These are phyloP conservation scores for Hydrophis major DNA, from an alignment of 2,797 vertebrate species.

Conservation along the genomic window DNA sequence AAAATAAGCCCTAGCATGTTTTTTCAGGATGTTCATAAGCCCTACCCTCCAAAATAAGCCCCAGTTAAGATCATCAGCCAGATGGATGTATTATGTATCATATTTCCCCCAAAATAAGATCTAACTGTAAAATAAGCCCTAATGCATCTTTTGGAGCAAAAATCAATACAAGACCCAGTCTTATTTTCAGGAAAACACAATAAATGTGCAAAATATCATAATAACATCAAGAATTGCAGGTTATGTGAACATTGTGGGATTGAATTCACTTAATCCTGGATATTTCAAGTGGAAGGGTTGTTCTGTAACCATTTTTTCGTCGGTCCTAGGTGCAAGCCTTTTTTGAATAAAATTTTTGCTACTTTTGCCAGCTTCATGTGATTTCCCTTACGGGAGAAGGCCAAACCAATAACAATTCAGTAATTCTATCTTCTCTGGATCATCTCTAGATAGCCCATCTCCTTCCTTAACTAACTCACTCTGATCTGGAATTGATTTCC, in stretches of 20 bases:
- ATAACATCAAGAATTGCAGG: neutral
- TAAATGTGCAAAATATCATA: neutral
- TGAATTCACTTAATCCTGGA: neutral
- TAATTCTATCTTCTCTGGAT: neutral
- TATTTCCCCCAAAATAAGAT: no score
- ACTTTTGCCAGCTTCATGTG: neutral
- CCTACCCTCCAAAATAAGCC: no score
- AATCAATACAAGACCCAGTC: no score
- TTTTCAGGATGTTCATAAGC: no score
- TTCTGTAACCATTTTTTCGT: neutral
- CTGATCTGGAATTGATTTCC: no score
- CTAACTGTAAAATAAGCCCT: no score
- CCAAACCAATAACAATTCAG: neutral
- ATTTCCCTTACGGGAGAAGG: neutral
- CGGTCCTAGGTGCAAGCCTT: neutral
- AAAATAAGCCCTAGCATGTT: no score
- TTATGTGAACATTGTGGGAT: neutral
- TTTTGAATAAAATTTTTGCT: neutral
- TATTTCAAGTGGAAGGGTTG: neutral
- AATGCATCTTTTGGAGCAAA: no score
- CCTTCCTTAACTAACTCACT: neutral
- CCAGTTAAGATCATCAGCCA: no score
- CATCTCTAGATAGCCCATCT: neutral
- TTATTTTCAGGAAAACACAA: no score
- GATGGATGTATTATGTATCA: no score